Conservation (phyloP, 2,888 invertebrate species). For the Tuberolachnus salignus region DNA sequence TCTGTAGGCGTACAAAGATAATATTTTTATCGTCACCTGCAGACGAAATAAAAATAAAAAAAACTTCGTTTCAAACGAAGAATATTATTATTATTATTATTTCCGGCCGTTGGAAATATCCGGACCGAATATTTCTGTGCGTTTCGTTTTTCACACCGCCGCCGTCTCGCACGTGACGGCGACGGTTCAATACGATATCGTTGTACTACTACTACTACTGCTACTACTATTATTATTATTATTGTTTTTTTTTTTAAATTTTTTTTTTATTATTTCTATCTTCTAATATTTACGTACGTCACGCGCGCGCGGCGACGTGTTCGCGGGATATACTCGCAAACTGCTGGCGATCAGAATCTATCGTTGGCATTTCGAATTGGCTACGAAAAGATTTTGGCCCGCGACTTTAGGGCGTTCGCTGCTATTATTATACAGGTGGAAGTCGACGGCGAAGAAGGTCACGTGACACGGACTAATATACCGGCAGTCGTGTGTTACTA, state of each 20-base stretch:
- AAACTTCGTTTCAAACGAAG: neutral
- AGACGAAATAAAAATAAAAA: neutral
- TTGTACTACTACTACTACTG: no score
- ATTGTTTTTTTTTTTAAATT: neutral
- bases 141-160: no score
- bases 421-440: conserved; percentile 44
- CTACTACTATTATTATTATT: conserved; percentile 7
- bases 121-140: conserved; percentile 10
- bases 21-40: neutral
- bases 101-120: neutral
- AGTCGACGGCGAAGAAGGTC: conserved; percentile 36
- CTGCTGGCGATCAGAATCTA: conserved; percentile 28
- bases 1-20: no score
- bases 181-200: conserved; percentile 22
- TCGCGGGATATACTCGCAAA: neutral
- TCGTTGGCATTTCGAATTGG: conserved; percentile 52
- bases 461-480: neutral
- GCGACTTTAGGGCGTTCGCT: conserved; percentile 40
- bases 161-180: no score
- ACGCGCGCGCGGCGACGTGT: neutral
- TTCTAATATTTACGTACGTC: conserved; percentile 3
- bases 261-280: no score
- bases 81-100: no score
- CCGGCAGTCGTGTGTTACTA: neutral
- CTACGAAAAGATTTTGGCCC: conserved; percentile 52